Base-by-base conservation (phyloP, 2,888 invertebrate genomes). In the Lobophora halterata region DNA sequence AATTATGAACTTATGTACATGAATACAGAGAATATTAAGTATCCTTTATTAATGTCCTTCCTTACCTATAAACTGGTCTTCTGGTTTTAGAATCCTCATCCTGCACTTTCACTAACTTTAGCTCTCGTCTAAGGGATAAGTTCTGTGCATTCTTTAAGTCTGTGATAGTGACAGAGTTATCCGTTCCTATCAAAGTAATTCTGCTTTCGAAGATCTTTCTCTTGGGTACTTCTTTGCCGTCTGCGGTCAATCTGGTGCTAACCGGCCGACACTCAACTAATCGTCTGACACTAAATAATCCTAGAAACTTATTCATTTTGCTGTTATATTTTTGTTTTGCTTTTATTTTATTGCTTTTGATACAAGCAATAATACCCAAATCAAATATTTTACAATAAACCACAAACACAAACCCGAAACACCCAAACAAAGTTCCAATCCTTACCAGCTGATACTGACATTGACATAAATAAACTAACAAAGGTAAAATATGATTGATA, bases 81-180 rank as follows among this genome's bases (percentile, higher is more conserved):
- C 91, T 89, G 0, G 91, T 91, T 75, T 93, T 93, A 0, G 89
- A 75, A 71, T 93, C 92, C 2, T 88, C 70, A 69, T 94, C 93
- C 46, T 91, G 71, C 12, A 93, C 72, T 79, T 93, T 92, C 0
- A 93, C 86, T 38, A 95, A 78, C 64, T 92, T 92, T 45, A 95
- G 76, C 30, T 93, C 90, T 50, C 93, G 82, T 20, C 92, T 88
- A 39, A 89, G 85, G 0, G 94, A 92, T 41, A 95, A 58, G 65
- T 89, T 93, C 53, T 91, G 87, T 0, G 95, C 95, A 55, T 92
- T 91, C 48, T 91, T 91, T 12, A 94, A 49, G 12, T 92, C 90
- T 1, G 89, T 89, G 2, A 93, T 83, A 44, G 79, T 87, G 9
- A 92, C 71, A 14, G 87, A 74, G 55, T 91, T 79, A 64, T 92